These are phyloP conservation scores for Chamaea fasciata DNA, from an alignment of 2,113 vertebrate genomes.

Conservation along the genomic window DNA sequence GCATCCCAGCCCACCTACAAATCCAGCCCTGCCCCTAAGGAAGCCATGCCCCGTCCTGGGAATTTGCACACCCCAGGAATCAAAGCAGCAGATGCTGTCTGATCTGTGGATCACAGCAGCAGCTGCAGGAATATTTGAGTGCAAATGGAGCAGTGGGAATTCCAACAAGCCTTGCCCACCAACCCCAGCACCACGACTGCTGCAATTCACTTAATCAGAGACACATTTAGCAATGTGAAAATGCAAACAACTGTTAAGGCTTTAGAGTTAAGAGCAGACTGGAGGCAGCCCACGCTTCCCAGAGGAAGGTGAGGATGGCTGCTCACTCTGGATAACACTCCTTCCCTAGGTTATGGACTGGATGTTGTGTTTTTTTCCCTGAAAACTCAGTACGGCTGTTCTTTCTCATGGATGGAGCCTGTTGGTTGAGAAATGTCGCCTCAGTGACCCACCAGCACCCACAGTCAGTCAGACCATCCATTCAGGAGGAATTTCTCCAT, in stretches of 20 bases:
- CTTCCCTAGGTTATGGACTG: background rate
- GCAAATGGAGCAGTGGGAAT: conserved; percentile 5
- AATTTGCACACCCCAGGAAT: background rate
- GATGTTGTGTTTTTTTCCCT: background rate
- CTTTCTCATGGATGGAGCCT: background rate
- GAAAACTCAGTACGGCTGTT: background rate
- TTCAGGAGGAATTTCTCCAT: background rate
- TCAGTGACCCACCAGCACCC: background rate
- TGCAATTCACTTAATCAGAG: conserved; percentile 17
- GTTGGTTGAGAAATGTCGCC: background rate
- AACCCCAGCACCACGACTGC: background rate
- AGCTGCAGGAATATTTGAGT: background rate
- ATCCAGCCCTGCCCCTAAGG: background rate
- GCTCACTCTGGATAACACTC: background rate
- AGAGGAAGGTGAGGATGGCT: background rate
- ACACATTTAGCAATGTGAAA: background rate
- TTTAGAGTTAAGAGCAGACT: background rate
- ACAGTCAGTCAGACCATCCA: background rate
- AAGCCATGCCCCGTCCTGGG: background rate
- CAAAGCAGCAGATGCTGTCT: background rate
- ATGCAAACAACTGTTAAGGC: conserved; percentile 15
- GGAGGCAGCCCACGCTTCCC: background rate
- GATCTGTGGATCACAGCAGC: conserved; percentile 18
- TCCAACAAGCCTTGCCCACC: background rate
- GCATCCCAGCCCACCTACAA: background rate